Conservation (phyloP, 2,797 vertebrate species). For the Cynopterus sphinx region DNA sequence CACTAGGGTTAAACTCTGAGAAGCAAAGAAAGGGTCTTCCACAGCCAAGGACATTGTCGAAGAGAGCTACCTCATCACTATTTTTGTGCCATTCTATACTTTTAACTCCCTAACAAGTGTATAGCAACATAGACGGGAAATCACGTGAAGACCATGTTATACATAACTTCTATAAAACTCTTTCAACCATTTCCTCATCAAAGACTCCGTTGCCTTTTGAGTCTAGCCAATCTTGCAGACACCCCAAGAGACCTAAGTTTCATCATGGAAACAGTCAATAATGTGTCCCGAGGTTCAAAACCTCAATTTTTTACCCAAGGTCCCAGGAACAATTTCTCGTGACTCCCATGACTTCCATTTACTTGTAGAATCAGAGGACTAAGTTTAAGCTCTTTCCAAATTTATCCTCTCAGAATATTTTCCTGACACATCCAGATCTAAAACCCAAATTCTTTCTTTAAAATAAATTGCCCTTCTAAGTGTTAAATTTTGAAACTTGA, state of each 20-base stretch:
- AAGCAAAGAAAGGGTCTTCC: background rate
- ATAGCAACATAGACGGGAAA: background rate
- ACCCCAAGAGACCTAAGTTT: conserved; percentile 58
- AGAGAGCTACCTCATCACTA: background rate
- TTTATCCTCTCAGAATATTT: conserved; percentile 13
- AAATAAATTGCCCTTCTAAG: background rate
- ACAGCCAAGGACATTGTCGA: background rate
- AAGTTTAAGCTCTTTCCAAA: conserved; percentile 50
- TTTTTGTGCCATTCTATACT: background rate
- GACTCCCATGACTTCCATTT: conserved; percentile 66
- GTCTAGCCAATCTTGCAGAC: conserved; percentile 54
- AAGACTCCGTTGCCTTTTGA: conserved; percentile 14
- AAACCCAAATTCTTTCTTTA: background rate
- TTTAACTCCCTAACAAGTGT: conserved; percentile 10
- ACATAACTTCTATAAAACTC: background rate
- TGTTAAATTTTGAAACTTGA: background rate
- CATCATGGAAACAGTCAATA: conserved; percentile 67
- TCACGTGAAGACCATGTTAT: background rate
- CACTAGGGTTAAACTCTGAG: background rate
- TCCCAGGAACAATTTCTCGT: conserved; percentile 60
- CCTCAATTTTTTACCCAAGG: conserved; percentile 64
- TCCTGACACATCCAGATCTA: background rate
- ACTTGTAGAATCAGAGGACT: conserved; percentile 49
- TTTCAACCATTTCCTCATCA: conserved; percentile 48
- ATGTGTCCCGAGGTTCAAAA: conserved; percentile 61